Conservation (phyloP, 2,888 invertebrate species). For the Hydraecia micacea region DNA sequence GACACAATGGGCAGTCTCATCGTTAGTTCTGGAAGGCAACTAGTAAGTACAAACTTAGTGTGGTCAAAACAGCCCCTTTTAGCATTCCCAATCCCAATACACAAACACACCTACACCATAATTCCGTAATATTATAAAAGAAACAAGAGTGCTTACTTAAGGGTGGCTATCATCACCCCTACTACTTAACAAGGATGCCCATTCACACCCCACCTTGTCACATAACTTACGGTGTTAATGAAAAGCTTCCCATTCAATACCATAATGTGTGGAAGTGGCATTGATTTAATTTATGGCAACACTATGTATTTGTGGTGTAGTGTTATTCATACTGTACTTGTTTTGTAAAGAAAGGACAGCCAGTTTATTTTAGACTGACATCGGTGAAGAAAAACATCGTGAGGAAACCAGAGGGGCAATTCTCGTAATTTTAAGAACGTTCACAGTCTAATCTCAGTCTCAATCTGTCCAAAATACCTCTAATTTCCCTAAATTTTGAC, state of each 20-base stretch:
- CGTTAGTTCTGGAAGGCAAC: not conserved
- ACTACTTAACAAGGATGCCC: conserved; percentile 44
- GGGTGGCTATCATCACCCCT: conserved; percentile 50
- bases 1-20: not conserved
- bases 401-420: too few relatives aligned
- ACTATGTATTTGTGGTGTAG: conserved; percentile 16
- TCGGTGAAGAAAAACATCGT: not conserved
- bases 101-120: conserved; percentile 29
- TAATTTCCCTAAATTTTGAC: too few relatives aligned
- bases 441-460: too few relatives aligned
- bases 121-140: conserved; percentile 45
- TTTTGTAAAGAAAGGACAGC: too few relatives aligned
- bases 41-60: not conserved
- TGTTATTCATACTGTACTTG: not conserved
- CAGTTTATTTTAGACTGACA: not conserved
- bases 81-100: conserved; percentile 11
- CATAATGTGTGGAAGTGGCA: conserved; percentile 26
- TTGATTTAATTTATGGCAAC: conserved; percentile 48
- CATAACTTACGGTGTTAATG: conserved; percentile 77
- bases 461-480: too few relatives aligned
- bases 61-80: not conserved
- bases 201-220: conserved; percentile 67
- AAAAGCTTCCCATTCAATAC: conserved; percentile 69
- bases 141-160: conserved; percentile 48
- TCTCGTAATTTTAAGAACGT: too few relatives aligned